phyloP scores from a whole-genome alignment of 2,888 invertebrate genomes.

The Matsumyia berberina region DNA sequence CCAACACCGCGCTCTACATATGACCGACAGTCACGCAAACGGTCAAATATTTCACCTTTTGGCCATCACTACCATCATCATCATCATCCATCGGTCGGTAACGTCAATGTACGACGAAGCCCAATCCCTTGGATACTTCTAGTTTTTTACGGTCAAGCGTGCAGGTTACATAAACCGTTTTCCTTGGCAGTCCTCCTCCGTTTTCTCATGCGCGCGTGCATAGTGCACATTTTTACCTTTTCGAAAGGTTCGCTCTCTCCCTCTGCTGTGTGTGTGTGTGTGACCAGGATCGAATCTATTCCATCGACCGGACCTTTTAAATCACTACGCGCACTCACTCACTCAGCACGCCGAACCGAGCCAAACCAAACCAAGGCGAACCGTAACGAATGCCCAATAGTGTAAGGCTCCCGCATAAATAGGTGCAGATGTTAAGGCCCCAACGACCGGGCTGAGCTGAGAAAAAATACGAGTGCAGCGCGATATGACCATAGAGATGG shows the following conservation, averaged over 20 bases:
- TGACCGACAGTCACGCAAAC: slow-evolving; percentile 71
- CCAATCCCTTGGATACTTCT: slow-evolving; percentile 41
- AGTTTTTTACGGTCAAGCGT: slow-evolving; percentile 69
- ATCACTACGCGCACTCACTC: slow-evolving; percentile 73
- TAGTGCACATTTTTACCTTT: slow-evolving; percentile 54
- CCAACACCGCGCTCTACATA: slow-evolving; percentile 59
- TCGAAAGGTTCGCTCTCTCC: slow-evolving; percentile 11
- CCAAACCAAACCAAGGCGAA: slow-evolving; percentile 13
- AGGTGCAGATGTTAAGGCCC: slow-evolving; percentile 67
- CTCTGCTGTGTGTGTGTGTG: slow-evolving; percentile 31
- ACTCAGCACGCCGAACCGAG: slow-evolving; percentile 49
- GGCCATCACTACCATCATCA: slow-evolving; percentile 78
- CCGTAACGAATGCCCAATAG: slow-evolving; percentile 52
- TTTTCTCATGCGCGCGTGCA: slow-evolving; percentile 66
- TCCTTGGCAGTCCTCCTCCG: slow-evolving; percentile 26
- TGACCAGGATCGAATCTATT: slow-evolving; percentile 63
- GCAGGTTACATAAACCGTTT: slow-evolving; percentile 72
- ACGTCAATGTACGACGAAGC: slow-evolving; percentile 34
- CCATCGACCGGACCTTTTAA: slow-evolving; percentile 72
- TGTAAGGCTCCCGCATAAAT: slow-evolving; percentile 69
- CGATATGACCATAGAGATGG: slow-evolving; percentile 45
- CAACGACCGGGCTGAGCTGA: slow-evolving; percentile 35
- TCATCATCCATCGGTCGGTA: slow-evolving; percentile 78
- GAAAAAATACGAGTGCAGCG: slow-evolving; percentile 61
- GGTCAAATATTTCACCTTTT: slow-evolving; percentile 76